Percentiles rank a stretch among this genome's conserved stretches.
phyloP scores from a whole-genome alignment of 2,113 vertebrate species.

The Oryctolagus cuniculus region mOryCun1.1 NC_091445.1:85916501-85917000 shows the following conservation, averaged over 20 bases:
- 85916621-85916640: neutral
- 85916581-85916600: neutral
- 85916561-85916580: neutral
- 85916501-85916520: too few relatives aligned
- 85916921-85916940: neutral
- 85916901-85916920: neutral
- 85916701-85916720: neutral
- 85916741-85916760: conserved; percentile 56
- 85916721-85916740: neutral
- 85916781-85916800: conserved; percentile 50
- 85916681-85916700: neutral
- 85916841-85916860: conserved; percentile 43
- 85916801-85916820: neutral
- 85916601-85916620: neutral
- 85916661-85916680: neutral
- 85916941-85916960: neutral
- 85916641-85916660: neutral
- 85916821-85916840: conserved; percentile 41
- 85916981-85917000: conserved; percentile 26
- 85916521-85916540: neutral
- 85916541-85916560: neutral
- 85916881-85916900: neutral
- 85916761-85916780: conserved; percentile 17
- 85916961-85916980: neutral
- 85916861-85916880: conserved; percentile 41